Evolutionary conservation across 2,888 invertebrate genomes (phyloP), one percentile per base, ranked within the genome.

Genomic region (Sinodicranocentrus sp.): DNA sequence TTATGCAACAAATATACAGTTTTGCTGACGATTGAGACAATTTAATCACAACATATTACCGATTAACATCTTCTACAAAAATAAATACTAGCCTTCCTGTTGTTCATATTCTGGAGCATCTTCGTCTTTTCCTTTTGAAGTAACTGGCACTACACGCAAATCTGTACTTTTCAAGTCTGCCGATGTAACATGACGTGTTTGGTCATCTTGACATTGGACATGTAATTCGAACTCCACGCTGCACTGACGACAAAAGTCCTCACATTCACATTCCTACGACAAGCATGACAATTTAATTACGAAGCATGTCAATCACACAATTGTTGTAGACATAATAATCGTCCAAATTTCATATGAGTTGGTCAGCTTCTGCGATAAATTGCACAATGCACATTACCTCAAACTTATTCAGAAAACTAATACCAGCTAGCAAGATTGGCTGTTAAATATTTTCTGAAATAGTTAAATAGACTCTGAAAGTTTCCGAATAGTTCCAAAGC

Each of bases 211-310:
- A 90, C 98, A 99, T 90, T 97, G 97, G 0, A 99, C 99, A 90
- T 99, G 97, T 75, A 99, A 91, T 0, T 96, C 97, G 90, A 99
- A 99, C 91, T 99, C 98, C 0, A 99, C 98, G 87, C 98, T 97
- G 91, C 99, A 99, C 88, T 98, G 97, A 1, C 95, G 94, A 91
- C 99, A 99, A 90, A 99, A 99, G 91, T 99, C 99, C 25, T 95
- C 94, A 90, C 99, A 99, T 87, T 95, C 95, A 90, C 99, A 99
- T 91, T 99, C 99, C 92, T 97, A 91, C 23, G 68, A 75, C 15
- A 72, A 28, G 68, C 26, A 90, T 86, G 83, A 54, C 19, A 70
- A 52, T 0, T 71, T 63, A 65, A 77, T 77, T 78, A 21, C n/a
- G 5, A 57, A 28, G 23, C 33, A 44, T 8, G 33, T 25, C 13